A percentile compares a stretch with the other conserved stretches of the same genome.
Evolutionary conservation across 2,797 vertebrate species (phyloP).

Genomic region (Eupleurogrammus muticus): DNA sequence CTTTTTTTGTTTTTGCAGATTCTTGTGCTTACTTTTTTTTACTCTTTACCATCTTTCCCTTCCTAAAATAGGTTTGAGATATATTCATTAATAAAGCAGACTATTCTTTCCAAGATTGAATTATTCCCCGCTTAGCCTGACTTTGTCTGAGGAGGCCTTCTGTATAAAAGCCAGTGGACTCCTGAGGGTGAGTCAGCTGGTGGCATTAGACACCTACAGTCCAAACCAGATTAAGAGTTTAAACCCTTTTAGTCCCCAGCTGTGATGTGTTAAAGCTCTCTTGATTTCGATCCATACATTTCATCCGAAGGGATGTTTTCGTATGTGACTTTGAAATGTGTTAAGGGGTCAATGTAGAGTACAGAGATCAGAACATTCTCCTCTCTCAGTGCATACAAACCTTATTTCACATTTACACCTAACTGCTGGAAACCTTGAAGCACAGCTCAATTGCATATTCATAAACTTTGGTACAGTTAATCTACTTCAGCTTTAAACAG

Average conservation of each 20-base stretch:
- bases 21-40: no score
- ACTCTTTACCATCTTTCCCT: slow-evolving; percentile 27
- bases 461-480: slow-evolving; percentile 21
- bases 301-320: slow-evolving; percentile 29
- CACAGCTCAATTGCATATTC: slow-evolving; percentile 29
- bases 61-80: slow-evolving; percentile 27
- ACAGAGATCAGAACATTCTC: slow-evolving; percentile 22
- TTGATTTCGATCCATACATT: slow-evolving; percentile 15
- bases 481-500: slow-evolving; percentile 22
- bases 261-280: slow-evolving; percentile 46
- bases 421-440: slow-evolving; percentile 43
- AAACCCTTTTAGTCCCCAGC: slow-evolving; percentile 57
- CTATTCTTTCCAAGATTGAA: slow-evolving; percentile 51
- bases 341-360: not conserved
- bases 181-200: slow-evolving; percentile 54
- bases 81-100: slow-evolving; percentile 38
- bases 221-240: slow-evolving; percentile 68
- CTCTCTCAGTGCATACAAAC: not conserved
- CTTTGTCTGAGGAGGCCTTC: slow-evolving; percentile 41
- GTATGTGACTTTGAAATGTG: not conserved
- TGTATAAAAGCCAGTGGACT: slow-evolving; percentile 44
- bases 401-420: slow-evolving; percentile 7
- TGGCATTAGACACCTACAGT: slow-evolving; percentile 13
- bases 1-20: slow-evolving; percentile 11
- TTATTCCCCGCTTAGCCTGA: slow-evolving; percentile 71